Base-by-base conservation (phyloP, 37 sponge, comb jelly and placozoan species). In the Tethya wilhelma region DNA sequence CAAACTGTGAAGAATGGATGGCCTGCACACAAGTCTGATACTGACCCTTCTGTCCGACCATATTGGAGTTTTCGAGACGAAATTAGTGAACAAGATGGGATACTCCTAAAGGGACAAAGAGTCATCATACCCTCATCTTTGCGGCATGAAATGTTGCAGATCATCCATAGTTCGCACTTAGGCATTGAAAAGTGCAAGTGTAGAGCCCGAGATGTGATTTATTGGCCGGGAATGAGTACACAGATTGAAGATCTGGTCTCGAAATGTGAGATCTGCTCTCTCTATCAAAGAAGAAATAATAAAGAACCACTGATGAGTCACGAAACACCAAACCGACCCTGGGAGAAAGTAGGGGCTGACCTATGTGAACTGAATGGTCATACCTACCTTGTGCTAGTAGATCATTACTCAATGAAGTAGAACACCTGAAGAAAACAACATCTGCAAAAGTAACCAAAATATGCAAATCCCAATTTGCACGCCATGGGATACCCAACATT, bases 331-430 rank as follows among this genome's bases (percentile, higher is more conserved):
- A 23, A 38, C n/a, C 44, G 42, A n/a, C 72, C 82, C 11, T 81
- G 82, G 82, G 42, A 38, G 23, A 81, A 44, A 40, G 63, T 81
- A 40, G 62, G 62, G 0, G 64, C 63, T 44, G 82, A 81, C 56
- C 39, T 81, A 38, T 81, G 38, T 26, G 56, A 84, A 33, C 74
- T 82, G 26, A 72, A 82, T 58, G 37, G 65, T 19, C 20, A 38
- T 0, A 71, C 7, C 32, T 81, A 60, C 46, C 73, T 81, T 4
- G 43, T 81, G 4, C 12, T 71, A 8, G 73, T 81, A 26, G 82
- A 81, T 45, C 71, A 81, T 29, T 81, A 64, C 46, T 81, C 73
- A 38, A 59, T 2, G 73, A 81, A 59, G 69, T 79, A 19, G 60
- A 39, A 0, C 31, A 81, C 37, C 75, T 84, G 26, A 64, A 7